Base-by-base conservation (phyloP, 1,140 invertebrate species). In the Cataglyphis hispanica region DNA sequence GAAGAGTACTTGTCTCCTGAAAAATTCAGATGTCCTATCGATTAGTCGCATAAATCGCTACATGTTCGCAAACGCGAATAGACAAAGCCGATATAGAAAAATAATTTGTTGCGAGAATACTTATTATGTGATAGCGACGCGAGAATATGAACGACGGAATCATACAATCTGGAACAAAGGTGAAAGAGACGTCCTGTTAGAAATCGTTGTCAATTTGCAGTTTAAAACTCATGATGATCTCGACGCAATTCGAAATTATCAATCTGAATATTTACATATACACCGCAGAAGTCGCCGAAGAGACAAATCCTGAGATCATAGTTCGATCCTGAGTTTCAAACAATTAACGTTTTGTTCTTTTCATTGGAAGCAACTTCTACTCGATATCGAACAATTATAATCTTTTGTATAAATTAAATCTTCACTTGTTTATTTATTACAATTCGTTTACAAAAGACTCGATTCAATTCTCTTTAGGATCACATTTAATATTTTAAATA, bases 101-200 rank as follows among this genome's bases (percentile, higher is more conserved):
- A 61, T 19, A 40, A 60, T 75, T 61, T 16, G 16, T 10, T 11
- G 10, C 1, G 56, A 19, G 6, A 11, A 13, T 63, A 63, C 63
- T 63, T 76, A 43, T 25, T 63, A 43, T 3, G 4, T 76, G 8
- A 60, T 5, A 60, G 13, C 13, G 11, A 22, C 10, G 50, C 6
- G 6, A 74, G 8, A 22, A 2, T 37, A 72, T 22, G n/a, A n/a
- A n/a, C n/a, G 3, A 6, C 7, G 60, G 27, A 6, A 16, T 25
- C 4, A 16, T 25, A 53, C 11, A 66, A 1, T 76, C 89, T 90
- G 86, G 37, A 90, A 90, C 89, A 90, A 25, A 90, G 76, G 84
- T 60, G 22, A 86, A 7, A 85, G 34, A 25, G 7, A 31, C 0
- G 10, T 66, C 19, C 27, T 11, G 27, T 87, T 43, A 89, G 53